Percentiles rank a stretch among this genome's conserved stretches.
These are phyloP conservation scores for Lasioglossum zephyrum DNA, from an alignment of 2,888 invertebrate species.

Conservation along the genomic window DNA sequence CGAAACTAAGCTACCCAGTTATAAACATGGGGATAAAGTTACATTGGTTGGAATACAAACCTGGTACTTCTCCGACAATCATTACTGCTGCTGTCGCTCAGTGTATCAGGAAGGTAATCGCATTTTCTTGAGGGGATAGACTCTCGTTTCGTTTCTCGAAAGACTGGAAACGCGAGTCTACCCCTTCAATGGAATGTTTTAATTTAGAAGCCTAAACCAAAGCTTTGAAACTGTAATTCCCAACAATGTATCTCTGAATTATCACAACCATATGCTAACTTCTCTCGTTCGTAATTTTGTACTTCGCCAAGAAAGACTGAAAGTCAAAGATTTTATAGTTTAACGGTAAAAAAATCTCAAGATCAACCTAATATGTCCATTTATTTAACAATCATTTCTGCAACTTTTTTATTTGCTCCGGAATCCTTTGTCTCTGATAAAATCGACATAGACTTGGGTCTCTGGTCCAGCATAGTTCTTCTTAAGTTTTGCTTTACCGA, in stretches of 20 bases:
- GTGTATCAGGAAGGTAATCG: constrained; percentile 90
- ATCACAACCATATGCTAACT: neutral
- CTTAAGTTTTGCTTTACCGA: neutral
- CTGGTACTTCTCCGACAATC: constrained; percentile 92
- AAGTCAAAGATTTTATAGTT: neutral
- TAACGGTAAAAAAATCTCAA: neutral
- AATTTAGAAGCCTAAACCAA: neutral
- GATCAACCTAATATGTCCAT: neutral
- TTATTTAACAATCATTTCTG: constrained; percentile 4
- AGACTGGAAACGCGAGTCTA: no score
- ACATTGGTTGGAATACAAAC: constrained; percentile 90
- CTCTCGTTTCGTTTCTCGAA: no score
- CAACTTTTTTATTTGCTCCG: neutral
- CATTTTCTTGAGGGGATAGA: neutral
- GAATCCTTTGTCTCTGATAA: constrained; percentile 19
- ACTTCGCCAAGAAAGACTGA: neutral
- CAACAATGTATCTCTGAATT: no score
- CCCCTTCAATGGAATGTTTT: neutral
- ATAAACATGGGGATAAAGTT: constrained; percentile 91
- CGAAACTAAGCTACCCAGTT: constrained; percentile 93
- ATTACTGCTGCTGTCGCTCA: constrained; percentile 93
- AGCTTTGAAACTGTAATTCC: neutral
- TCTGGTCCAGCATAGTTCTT: constrained; percentile 48
- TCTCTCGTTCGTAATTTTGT: neutral
- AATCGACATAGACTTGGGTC: constrained; percentile 37